Evolutionary conservation across 1,140 invertebrate genomes (phyloP), one percentile per base, ranked within the genome.

Genomic region (Charaxes varanes): DNA sequence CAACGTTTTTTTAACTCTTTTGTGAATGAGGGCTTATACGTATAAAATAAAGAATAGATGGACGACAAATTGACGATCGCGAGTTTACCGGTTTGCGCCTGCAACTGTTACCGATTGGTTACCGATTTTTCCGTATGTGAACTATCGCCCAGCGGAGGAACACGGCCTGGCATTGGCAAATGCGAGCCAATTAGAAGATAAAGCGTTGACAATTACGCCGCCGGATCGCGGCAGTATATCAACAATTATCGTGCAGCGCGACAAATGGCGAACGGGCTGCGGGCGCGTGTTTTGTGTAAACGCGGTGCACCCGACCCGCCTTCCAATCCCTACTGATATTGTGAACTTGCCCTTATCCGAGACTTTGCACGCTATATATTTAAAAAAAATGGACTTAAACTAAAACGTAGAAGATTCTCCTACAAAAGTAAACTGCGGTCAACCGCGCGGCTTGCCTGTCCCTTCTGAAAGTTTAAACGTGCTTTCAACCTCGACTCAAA

Each of bases 111-210:
- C 44, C 45, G 56, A 64, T 57, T 48, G 53, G 48, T 57, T 49
- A 37, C 36, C 41, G 46, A 52, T 57, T 68, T 72, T 74, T 70
- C 70, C 43, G 40, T 31, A 42, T 41, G 48, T 40, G 44, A 62
- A 68, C 66, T 71, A 68, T 68, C 55, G 60, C 50, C n/a, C 58
- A 57, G 57, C 54, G 47, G 54, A 55, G 52, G 59, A 61, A 62
- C 18, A 62, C 60, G 64, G 54, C 55, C 61, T 83, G 79, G 73
- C 79, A 76, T 65, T 83, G 79, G 70, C 62, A 83, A 83, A 83
- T 83, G 79, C 63, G 76, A 72, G 67, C 63, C 79, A 79, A 83
- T 83, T 83, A 83, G 79, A 80, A 83, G 79, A 83, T 83, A 77
- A 83, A 83, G 68, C 76, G 79, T 77, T 79, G 79, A 83, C 79